Base-by-base conservation (phyloP, 2,888 invertebrate species). In the Morpho helenor region DNA sequence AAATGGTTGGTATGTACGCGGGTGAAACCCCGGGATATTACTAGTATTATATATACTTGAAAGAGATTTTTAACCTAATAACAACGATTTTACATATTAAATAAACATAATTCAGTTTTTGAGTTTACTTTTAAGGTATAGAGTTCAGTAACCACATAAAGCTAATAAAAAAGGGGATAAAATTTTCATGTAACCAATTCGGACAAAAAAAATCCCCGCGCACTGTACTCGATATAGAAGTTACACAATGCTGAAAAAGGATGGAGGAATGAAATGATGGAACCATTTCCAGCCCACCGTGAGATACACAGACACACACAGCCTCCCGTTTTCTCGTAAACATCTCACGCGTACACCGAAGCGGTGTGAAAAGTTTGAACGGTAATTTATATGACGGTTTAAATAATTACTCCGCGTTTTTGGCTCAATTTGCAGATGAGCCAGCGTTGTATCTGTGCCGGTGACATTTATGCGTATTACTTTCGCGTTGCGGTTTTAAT, bases 321-420 rank as follows among this genome's bases (percentile, higher is more conserved):
- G 59, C 63, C 60, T 58, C 67, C 61, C 66, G 64, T 64, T 63
- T 64, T 64, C 65, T 64, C 63, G 68, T 52, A 49, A 49, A 49
- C 49, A 47, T 41, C 45, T 43, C 84, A 79, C 82, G 80, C 84
- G 72, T 40, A 41, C 62, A 63, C 49, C 59, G 49, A 59, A 68
- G 66, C 65, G 70, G 82, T 82, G 85, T 87, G 88, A 89, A 90
- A 90, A 89, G 90, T 89, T 85, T 85, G 81, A 84, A 82, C 84
- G 78, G 88, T 90, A 89, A 90, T 89, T 89, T 89, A 89, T 90
- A 89, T 87, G 89, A 88, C 86, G 88, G 87, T 89, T 88, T 89
- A 90, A 90, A 90, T 90, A 89, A 89, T 89, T 90, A 89, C 88
- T 83, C 73, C 81, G 80, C 86, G 87, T 88, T 90, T 88, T 88